Percentiles rank a stretch among this genome's conserved stretches.
Evolutionary conservation across 2,797 vertebrate species (phyloP).

Genomic region (Crenichthys baileyi): DNA sequence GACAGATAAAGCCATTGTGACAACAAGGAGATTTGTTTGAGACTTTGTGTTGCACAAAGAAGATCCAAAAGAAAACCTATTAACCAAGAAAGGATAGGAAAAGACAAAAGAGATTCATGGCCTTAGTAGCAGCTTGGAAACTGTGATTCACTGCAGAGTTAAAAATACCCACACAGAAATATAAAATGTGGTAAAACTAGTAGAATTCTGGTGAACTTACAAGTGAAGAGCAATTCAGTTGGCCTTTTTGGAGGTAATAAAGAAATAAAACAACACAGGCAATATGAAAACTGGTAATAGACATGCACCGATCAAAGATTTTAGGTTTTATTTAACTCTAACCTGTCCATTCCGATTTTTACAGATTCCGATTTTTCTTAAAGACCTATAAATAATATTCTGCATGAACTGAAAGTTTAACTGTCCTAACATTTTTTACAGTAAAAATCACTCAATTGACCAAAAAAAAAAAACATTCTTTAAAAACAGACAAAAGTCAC

Average conservation of each 20-base stretch:
- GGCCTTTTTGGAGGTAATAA: neutral
- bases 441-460: too few relatives aligned
- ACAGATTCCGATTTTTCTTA: neutral
- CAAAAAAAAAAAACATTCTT: too few relatives aligned
- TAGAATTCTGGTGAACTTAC: neutral
- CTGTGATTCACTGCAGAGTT: neutral
- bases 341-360: neutral
- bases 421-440: neutral
- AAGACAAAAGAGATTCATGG: neutral
- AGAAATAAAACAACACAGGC: neutral
- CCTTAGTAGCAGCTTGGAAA: neutral
- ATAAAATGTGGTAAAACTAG: neutral
- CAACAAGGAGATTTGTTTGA: neutral
- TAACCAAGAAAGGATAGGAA: neutral
- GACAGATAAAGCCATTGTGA: constrained; percentile 16
- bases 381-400: neutral
- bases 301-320: neutral
- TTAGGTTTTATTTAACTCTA: neutral
- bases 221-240: neutral
- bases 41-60: constrained; percentile 11
- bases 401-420: neutral
- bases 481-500: neutral
- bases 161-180: neutral
- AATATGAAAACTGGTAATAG: neutral
- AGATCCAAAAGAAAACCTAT: constrained; percentile 21